Percentiles rank a stretch among this genome's conserved stretches.
These are phyloP conservation scores for Drepanosiphum platanoidis DNA, from an alignment of 2,888 invertebrate species.

Conservation along the genomic window DNA sequence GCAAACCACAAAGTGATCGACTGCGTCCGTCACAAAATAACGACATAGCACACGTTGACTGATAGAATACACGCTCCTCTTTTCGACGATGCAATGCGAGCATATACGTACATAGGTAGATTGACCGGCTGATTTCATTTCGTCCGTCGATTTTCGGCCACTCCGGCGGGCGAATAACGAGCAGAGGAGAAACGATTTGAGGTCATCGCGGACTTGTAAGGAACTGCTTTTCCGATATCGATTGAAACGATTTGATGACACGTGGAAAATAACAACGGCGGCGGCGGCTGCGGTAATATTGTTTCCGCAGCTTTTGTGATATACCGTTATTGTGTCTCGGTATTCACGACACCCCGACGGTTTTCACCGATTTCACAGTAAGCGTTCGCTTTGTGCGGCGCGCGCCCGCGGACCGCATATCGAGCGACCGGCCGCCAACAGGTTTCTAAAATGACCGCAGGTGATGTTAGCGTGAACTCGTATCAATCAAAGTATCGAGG, in stretches of 20 bases:
- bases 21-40: too few relatives aligned
- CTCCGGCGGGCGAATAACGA: too few relatives aligned
- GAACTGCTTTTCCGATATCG: too few relatives aligned
- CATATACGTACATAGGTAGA: too few relatives aligned
- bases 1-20: too few relatives aligned
- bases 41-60: not conserved
- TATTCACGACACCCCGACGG: not conserved
- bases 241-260: too few relatives aligned
- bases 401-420: not conserved
- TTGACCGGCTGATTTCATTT: too few relatives aligned
- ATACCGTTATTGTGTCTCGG: too few relatives aligned
- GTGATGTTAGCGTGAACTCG: not conserved
- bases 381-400: not conserved
- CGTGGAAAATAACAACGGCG: too few relatives aligned
- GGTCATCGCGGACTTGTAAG: too few relatives aligned
- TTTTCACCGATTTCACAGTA: conserved; percentile 5
- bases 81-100: not conserved
- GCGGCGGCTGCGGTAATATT: not conserved
- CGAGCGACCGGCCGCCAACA: not conserved
- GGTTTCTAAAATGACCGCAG: conserved; percentile 44
- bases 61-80: not conserved
- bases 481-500: conserved; percentile 16
- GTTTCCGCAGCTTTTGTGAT: not conserved
- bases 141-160: too few relatives aligned
- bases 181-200: too few relatives aligned